Evolutionary conservation across 2,113 vertebrate genomes (phyloP), one percentile per base, ranked within the genome.

Genomic region (Burhinus oedicnemus): DNA sequence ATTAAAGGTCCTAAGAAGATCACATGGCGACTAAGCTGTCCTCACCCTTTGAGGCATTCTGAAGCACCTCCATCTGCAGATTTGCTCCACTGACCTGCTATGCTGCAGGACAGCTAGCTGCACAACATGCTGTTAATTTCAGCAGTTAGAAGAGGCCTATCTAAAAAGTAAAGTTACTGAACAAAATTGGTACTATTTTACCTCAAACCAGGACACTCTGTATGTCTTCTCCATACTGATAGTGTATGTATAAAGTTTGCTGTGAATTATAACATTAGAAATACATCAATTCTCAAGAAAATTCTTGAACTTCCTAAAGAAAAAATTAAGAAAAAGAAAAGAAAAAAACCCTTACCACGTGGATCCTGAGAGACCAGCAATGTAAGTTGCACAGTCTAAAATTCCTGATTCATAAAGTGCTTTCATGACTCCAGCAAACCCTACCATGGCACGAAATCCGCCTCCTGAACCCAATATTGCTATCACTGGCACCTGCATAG

Each of bases 401-500:
- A 99, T 97, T 64, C 99, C 99, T 8, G 99, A 99, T 95, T 99
- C 99, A 77, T 98, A 99, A 55, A 99, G 97, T 0, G 99, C 99
- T 97, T 99, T 99, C 98, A 99, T 99, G 76, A 99, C 99, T 20
- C 99, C 99, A 7, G 99, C 98, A 96, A 99, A 99, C 4, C 99
- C 99, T 0, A 99, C 99, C 99, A 99, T 99, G 90, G 99, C 99
- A 47, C 99, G 98, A 93, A 99, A 99, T 9, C 99, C 99, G 2
- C 99, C 99, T 30, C 99, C 99, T 4, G 99, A 99, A 34, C 99
- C 99, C 65, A 99, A 42, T 12, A 99, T 93, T 2, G 99, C 99
- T 27, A 99, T 99, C 52, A 99, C 99, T 1, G 99, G 99, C 13
- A 99, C 99, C 99, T 99, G 98, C 25, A 36, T 26, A 95, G 61